These are phyloP conservation scores for Campodea augens DNA, from an alignment of 1,140 invertebrate genomes.

Conservation along the genomic window DNA sequence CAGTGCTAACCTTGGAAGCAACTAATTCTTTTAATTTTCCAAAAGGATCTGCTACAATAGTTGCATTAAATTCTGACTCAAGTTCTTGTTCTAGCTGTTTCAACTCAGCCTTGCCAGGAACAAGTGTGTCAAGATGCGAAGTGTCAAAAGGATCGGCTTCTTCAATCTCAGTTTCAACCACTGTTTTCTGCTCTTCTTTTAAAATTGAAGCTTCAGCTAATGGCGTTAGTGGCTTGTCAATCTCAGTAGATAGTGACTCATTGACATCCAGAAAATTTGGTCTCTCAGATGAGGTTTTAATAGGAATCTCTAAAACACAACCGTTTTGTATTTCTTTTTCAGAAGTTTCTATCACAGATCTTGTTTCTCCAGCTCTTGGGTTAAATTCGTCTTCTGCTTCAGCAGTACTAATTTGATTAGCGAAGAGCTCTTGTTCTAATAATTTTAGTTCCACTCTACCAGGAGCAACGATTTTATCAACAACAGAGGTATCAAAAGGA, in stretches of 20 bases:
- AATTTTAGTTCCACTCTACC: slow-evolving; percentile 56
- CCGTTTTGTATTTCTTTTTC: slow-evolving; percentile 11
- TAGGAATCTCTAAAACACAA: too few species aligned
- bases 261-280: slow-evolving; percentile 35
- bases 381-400: slow-evolving; percentile 44
- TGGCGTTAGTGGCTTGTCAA: neutral
- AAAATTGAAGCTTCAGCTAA: neutral
- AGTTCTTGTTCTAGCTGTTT: slow-evolving; percentile 59
- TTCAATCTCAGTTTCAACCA: too few species aligned
- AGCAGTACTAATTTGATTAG: slow-evolving; percentile 17
- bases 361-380: slow-evolving; percentile 33
- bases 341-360: neutral
- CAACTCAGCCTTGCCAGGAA: slow-evolving; percentile 53
- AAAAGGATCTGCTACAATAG: neutral
- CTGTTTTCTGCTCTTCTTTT: slow-evolving; percentile 26
- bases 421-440: slow-evolving; percentile 53
- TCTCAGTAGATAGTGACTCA: neutral
- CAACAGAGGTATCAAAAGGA: slow-evolving; percentile 64
- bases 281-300: neutral
- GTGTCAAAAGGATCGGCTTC: slow-evolving; percentile 73
- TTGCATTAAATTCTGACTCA: slow-evolving; percentile 35
- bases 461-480: slow-evolving; percentile 44
- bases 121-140: slow-evolving; percentile 44
- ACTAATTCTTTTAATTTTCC: slow-evolving; percentile 3
- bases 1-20: slow-evolving; percentile 31